Conservation (phyloP, 92 coral and sea anemone genomes). For the Heliopora coerulea region DNA sequence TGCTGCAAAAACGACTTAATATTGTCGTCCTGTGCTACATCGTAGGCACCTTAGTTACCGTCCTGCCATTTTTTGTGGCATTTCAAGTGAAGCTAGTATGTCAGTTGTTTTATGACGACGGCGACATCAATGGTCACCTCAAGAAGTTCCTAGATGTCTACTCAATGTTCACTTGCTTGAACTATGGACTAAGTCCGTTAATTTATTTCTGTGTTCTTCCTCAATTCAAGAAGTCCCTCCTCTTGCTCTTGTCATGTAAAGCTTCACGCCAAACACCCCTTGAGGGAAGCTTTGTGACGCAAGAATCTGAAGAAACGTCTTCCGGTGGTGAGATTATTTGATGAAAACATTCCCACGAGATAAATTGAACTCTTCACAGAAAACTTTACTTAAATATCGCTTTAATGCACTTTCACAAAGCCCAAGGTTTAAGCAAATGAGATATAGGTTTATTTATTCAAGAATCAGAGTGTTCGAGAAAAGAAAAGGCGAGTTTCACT, state of each 20-base stretch:
- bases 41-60: slow-evolving; percentile 28
- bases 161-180: slow-evolving; percentile 35
- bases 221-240: slow-evolving; percentile 9
- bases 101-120: not conserved
- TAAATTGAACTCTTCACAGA: too few relatives aligned
- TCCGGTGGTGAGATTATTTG: slow-evolving; percentile 26
- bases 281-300: slow-evolving; percentile 1
- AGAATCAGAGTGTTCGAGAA: too few relatives aligned
- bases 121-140: not conserved
- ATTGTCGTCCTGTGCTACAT: slow-evolving; percentile 32
- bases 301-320: slow-evolving; percentile 14
- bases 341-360: too few relatives aligned
- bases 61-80: slow-evolving; percentile 36
- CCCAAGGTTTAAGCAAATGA: too few relatives aligned
- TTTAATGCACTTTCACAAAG: too few relatives aligned
- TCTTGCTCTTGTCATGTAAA: slow-evolving; percentile 11
- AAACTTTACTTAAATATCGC: too few relatives aligned
- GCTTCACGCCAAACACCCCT: not conserved
- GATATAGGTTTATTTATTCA: too few relatives aligned
- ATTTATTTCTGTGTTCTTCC: slow-evolving; percentile 24
- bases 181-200: slow-evolving; percentile 32
- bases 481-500: too few relatives aligned
- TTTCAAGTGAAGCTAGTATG: slow-evolving; percentile 35
- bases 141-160: slow-evolving; percentile 18
- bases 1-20: slow-evolving; percentile 15